A percentile compares a stretch with the other conserved stretches of the same genome.
phyloP scores from a whole-genome alignment of 1,140 invertebrate genomes.

The Steinernema khuongi region DNA sequence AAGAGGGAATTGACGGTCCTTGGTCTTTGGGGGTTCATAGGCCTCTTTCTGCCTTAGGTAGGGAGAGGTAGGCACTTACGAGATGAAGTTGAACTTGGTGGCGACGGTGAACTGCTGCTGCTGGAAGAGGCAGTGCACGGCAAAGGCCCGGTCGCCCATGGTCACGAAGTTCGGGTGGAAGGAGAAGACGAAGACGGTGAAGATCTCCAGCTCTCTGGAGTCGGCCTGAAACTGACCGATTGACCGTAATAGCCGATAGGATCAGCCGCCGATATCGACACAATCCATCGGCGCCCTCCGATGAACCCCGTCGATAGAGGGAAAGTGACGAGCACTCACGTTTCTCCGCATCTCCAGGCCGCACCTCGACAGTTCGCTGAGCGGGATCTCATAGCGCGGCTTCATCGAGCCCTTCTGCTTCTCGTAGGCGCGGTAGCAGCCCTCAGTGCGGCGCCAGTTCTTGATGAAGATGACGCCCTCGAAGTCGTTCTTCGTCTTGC shows the following conservation, averaged over 20 bases:
- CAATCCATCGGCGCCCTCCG: neutral
- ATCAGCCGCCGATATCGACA: neutral
- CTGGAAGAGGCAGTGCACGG: constrained; percentile 31
- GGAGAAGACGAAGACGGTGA: constrained; percentile 29
- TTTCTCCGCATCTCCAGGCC: constrained; percentile 29
- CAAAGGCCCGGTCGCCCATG: constrained; percentile 26
- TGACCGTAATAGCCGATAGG: constrained; percentile 4
- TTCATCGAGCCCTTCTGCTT: constrained; percentile 20
- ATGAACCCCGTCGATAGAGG: constrained; percentile 8
- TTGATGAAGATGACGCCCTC: constrained; percentile 33
- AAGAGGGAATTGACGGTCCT: neutral
- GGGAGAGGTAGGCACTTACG: neutral
- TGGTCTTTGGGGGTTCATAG: too few species aligned
- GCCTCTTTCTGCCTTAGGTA: neutral
- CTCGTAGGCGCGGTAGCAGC: constrained; percentile 18
- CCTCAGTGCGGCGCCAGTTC: constrained; percentile 20
- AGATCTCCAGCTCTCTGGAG: constrained; percentile 22
- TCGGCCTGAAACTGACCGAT: constrained; percentile 22
- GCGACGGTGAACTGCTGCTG: constrained; percentile 29
- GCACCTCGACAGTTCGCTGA: constrained; percentile 18
- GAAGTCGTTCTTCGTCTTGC: constrained; percentile 20
- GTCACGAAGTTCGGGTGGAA: constrained; percentile 34
- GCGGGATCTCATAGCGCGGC: constrained; percentile 20
- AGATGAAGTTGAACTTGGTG: constrained; percentile 31
- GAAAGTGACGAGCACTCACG: constrained; percentile 18